These are phyloP conservation scores for Pentamera pediparva DNA, from an alignment of 53 echinoderm and acorn worm genomes.

Conservation along the genomic window DNA sequence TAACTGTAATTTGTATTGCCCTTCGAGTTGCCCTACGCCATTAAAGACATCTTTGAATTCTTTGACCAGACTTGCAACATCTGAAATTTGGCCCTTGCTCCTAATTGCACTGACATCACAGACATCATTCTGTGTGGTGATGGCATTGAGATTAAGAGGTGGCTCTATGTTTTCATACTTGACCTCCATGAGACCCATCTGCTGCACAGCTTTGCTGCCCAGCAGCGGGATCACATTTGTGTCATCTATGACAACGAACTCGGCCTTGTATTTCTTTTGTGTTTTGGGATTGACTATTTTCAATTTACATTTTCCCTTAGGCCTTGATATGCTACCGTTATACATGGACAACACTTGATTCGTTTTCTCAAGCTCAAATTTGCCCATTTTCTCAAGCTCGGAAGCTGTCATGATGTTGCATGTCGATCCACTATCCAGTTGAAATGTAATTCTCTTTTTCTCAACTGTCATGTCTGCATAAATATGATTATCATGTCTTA, in stretches of 20 bases:
- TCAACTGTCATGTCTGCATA: conserved; percentile 25
- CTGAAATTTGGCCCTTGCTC: neutral
- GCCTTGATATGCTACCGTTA: conserved; percentile 41
- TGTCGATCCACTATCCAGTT: conserved; percentile 55
- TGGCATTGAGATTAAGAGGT: neutral
- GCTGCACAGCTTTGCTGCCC: conserved; percentile 32
- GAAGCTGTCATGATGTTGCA: conserved; percentile 41
- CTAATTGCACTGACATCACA: neutral
- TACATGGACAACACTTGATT: conserved; percentile 26
- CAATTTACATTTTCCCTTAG: conserved; percentile 37
- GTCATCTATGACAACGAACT: conserved; percentile 21
- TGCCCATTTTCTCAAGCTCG: conserved; percentile 21
- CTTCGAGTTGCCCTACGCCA: conserved; percentile 35
- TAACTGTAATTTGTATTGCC: conserved; percentile 33
- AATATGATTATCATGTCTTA: neutral
- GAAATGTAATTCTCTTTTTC: conserved; percentile 37
- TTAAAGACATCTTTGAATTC: conserved; percentile 43
- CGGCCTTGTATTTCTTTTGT: conserved; percentile 33
- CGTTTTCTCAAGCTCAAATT: conserved; percentile 10
- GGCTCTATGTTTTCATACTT: conserved; percentile 35
- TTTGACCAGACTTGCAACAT: conserved; percentile 8
- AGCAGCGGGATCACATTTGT: neutral
- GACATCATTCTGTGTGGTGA: neutral
- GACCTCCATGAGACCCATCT: conserved; percentile 47
- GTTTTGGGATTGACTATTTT: conserved; percentile 44